phyloP scores from a whole-genome alignment of 2,113 vertebrate genomes.

The Rhynchomys soricoides region DNA sequence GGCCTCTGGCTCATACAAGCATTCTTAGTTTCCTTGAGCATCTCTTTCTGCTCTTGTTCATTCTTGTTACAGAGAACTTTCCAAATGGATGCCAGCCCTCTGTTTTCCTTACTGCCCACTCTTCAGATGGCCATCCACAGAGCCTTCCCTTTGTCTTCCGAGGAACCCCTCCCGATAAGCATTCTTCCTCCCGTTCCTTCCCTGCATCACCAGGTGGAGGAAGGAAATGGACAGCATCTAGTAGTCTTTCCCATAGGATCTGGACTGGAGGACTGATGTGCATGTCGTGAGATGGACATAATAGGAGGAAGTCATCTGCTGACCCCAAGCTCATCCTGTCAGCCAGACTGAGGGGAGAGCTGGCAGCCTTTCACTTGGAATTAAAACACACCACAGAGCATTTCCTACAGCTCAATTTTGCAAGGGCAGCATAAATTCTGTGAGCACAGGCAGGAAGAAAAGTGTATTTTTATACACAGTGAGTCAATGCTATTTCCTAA shows the following conservation, averaged over 20 bases:
- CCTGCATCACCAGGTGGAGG: neutral
- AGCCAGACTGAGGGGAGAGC: neutral
- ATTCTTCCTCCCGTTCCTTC: neutral
- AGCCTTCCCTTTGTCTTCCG: neutral
- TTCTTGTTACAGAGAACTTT: neutral
- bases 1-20: neutral
- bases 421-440: constrained; percentile 45
- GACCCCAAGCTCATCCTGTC: neutral
- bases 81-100: neutral
- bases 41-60: neutral
- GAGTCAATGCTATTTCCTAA: constrained; percentile 40
- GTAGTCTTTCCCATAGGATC: neutral
- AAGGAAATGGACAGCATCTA: neutral
- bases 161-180: neutral
- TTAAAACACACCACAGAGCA: neutral
- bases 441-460: neutral
- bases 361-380: neutral
- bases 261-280: neutral
- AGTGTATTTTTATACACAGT: constrained; percentile 49
- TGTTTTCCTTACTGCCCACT: neutral
- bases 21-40: neutral
- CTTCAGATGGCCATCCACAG: neutral
- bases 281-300: neutral
- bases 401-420: constrained; percentile 29
- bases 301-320: neutral